Evolutionary conservation across 2,888 invertebrate genomes (phyloP).

Genomic region (Caenorhabditis japonica): DNA sequence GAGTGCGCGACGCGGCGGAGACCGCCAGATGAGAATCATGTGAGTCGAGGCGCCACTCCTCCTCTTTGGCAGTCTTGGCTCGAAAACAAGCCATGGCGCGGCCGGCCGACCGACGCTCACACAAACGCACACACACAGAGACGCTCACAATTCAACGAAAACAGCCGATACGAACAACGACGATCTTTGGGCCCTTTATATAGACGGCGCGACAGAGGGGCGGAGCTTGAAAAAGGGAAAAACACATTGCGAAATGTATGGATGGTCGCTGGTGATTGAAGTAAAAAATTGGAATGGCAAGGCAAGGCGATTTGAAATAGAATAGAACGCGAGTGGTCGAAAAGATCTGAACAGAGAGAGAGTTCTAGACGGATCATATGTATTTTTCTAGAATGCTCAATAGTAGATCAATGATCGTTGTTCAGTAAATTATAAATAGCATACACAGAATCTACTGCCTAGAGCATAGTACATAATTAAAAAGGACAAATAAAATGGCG

Average conservation of each 20-base stretch:
- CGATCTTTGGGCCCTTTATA: conserved; percentile 44
- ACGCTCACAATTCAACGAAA: conserved; percentile 48
- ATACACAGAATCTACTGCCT: too few species aligned
- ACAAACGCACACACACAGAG: too few species aligned
- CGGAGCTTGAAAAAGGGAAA: conserved; percentile 15
- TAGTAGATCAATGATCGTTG: too few species aligned
- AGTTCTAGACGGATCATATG: too few species aligned
- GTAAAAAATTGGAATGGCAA: too few species aligned
- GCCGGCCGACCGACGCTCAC: too few species aligned
- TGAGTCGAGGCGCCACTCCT: conserved; percentile 18
- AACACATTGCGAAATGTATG: conserved; percentile 39
- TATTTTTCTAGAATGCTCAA: too few species aligned
- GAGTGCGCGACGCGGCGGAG: conserved; percentile 16
- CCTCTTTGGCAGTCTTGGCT: conserved; percentile 4
- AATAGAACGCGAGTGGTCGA: too few species aligned
- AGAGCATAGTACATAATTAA: too few species aligned
- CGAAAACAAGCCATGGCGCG: conserved; percentile 13
- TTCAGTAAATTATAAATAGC: too few species aligned
- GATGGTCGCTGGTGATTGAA: conserved; percentile 16
- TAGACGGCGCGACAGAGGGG: conserved; percentile 23
- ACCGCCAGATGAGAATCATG: conserved; percentile 22
- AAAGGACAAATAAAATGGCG: too few species aligned
- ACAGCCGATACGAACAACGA: conserved; percentile 15
- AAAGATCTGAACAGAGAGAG: not conserved
- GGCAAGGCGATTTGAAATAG: too few species aligned